Evolutionary conservation across 2,888 invertebrate species (phyloP).

Genomic region (Pachymerium ferrugineum): DNA sequence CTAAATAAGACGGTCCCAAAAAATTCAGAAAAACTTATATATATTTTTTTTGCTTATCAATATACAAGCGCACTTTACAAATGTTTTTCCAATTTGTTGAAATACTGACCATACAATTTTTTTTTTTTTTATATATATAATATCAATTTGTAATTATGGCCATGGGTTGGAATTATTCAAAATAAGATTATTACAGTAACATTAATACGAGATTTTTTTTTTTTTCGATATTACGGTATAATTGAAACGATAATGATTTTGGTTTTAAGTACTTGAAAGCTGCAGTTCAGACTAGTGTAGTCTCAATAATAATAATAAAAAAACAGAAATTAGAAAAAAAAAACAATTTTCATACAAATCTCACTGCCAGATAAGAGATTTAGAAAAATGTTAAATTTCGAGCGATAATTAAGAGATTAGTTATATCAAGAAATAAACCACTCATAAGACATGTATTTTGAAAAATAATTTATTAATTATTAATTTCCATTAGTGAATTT

Average conservation of each 20-base stretch:
- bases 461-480: slow-evolving; percentile 21
- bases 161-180: not conserved
- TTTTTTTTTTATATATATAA: too few relatives aligned
- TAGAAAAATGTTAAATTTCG: not conserved
- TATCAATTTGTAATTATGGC: not conserved
- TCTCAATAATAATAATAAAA: not conserved
- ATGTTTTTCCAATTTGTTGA: not conserved
- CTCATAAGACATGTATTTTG: not conserved
- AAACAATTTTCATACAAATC: not conserved
- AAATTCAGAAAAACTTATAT: not conserved
- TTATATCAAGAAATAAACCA: not conserved
- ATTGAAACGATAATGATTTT: not conserved
- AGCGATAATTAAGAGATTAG: too few relatives aligned
- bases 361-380: not conserved
- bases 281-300: not conserved
- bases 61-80: not conserved
- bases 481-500: slow-evolving; percentile 17
- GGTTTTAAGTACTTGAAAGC: not conserved
- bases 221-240: not conserved
- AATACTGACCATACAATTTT: not conserved
- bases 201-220: not conserved
- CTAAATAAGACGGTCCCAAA: not conserved
- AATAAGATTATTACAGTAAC: not conserved
- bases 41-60: not conserved
- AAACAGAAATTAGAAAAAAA: not conserved